Evolutionary conservation across 2,113 vertebrate genomes (phyloP), one percentile per base, ranked within the genome.

Genomic region (Lepus europaeus): DNA sequence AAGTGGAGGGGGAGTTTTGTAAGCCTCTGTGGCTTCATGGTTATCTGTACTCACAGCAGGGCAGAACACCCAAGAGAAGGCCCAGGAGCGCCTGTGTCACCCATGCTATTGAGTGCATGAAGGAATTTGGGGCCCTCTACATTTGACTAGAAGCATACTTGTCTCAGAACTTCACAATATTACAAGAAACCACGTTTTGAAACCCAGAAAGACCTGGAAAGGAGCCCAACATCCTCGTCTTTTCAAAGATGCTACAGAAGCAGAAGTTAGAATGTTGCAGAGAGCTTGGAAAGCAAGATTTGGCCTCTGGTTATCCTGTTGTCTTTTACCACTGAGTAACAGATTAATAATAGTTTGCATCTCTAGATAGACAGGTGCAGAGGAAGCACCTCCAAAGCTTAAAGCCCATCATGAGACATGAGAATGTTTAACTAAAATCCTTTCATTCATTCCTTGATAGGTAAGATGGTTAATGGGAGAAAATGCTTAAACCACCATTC

Each of bases 201-300:
- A 96, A 82, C 64, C 56, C 53, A 76, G 87, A 70, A 72, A 89
- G 73, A 81, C 59, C 73, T 63, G 72, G 80, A 76, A 85, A 85
- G 59, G 73, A 89, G 9, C 53, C 76, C 56, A 63, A 53, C 29
- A 69, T 27, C 79, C 56, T 10, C 31, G 6, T 93, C 53, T 94
- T 95, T 93, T 63, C 22, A 87, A 80, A 81, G 82, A 51, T 76
- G 27, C 25, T 9, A 89, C n/a, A 83, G 90, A 63, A 83, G 36
- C 76, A 79, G 53, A 92, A 93, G 36, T 80, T 36, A 73, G 1
- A 84, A 33, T 39, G 31, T 70, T 70, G 19, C 45, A 59, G 72
- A 56, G 66, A 83, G 69, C 66, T 39, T 94, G 91, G 64, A 74
- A 92, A 91, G 79, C 81, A 91, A 79, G 84, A 22, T 72, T 74